These are phyloP conservation scores for Polypedilum vanderplanki DNA, from an alignment of 1,140 invertebrate species.

Conservation along the genomic window DNA sequence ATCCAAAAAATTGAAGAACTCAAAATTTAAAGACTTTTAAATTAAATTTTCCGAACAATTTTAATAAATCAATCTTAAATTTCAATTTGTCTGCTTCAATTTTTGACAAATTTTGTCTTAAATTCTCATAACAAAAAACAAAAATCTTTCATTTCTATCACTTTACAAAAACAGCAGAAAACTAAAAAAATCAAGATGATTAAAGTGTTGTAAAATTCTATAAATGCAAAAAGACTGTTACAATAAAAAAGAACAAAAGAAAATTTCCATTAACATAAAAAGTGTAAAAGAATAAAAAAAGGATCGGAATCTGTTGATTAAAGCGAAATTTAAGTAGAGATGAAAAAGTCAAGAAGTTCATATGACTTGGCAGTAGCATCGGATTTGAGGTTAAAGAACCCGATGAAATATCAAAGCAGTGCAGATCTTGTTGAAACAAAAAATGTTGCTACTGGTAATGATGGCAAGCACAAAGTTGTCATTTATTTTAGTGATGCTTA, in stretches of 20 bases:
- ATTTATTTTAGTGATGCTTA: conserved; percentile 63
- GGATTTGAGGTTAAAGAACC: conserved; percentile 20
- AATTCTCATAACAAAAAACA: too few species aligned
- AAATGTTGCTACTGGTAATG: conserved; percentile 35
- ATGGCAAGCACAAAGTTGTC: conserved; percentile 54
- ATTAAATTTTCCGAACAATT: too few species aligned
- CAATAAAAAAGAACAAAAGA: neutral
- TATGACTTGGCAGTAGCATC: neutral
- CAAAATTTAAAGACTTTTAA: too few species aligned
- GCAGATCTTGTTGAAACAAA: neutral
- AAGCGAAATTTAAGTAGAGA: conserved; percentile 19
- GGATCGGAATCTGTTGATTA: neutral
- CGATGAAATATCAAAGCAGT: conserved; percentile 22
- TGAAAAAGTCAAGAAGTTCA: conserved; percentile 24
- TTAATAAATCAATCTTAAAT: too few species aligned
- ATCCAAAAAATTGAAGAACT: too few species aligned
- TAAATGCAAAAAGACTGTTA: neutral
- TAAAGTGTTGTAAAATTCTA: too few species aligned
- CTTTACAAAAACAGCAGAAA: too few species aligned
- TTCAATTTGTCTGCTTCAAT: too few species aligned
- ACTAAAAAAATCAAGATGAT: too few species aligned
- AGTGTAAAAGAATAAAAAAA: neutral
- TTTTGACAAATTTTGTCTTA: too few species aligned
- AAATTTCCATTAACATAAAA: conserved; percentile 1
- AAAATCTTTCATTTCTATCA: too few species aligned